Conservation (phyloP, 1,140 invertebrate species). For the Zaprionus inermis region DNA sequence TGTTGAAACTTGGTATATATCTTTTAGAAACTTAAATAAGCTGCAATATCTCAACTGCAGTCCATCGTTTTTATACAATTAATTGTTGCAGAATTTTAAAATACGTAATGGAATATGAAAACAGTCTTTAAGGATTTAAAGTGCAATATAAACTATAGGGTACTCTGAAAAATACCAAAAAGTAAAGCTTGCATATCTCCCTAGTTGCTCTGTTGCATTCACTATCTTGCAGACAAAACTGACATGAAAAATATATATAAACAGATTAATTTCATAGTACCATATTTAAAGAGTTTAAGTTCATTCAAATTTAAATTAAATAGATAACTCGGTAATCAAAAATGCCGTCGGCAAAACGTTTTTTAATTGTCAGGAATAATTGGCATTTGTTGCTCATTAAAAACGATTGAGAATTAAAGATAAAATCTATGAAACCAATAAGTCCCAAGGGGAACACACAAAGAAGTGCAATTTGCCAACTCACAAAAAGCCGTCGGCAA, state of each 20-base stretch:
- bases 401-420: neutral
- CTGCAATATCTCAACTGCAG: too few relatives aligned
- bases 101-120: too few relatives aligned
- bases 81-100: too few relatives aligned
- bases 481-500: constrained; percentile 53
- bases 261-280: neutral
- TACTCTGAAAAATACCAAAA: neutral
- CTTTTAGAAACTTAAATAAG: too few relatives aligned
- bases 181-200: neutral
- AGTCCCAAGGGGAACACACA: neutral
- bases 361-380: neutral
- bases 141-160: neutral
- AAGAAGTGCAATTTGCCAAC: neutral
- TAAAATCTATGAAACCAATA: neutral
- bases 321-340: neutral
- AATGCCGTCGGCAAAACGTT: neutral
- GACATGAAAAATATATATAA: too few relatives aligned
- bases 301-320: neutral
- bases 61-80: too few relatives aligned
- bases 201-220: too few relatives aligned
- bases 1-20: too few relatives aligned
- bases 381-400: neutral
- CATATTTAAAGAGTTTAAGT: neutral
- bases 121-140: too few relatives aligned
- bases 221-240: too few relatives aligned